Conservation (phyloP, 2,797 vertebrate species). For the Arctocebus calabarensis region DNA sequence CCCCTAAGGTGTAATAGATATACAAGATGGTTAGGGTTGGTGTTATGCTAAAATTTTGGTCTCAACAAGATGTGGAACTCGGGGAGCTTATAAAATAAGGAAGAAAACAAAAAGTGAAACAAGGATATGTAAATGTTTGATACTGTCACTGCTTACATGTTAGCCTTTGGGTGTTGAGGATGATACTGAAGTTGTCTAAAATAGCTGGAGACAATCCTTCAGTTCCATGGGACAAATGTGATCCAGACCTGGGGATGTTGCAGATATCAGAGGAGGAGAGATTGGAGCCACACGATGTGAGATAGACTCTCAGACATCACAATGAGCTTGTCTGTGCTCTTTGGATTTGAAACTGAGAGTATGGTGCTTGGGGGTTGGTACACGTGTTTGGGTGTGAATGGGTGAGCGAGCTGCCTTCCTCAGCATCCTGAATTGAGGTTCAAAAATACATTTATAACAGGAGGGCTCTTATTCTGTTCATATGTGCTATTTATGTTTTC, state of each 20-base stretch:
- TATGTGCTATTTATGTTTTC: neutral
- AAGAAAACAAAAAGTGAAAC: slow-evolving; percentile 1
- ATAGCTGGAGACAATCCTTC: slow-evolving; percentile 19
- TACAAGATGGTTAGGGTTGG: neutral
- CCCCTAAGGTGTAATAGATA: neutral
- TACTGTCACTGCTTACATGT: neutral
- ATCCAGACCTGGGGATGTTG: neutral
- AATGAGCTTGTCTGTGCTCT: neutral
- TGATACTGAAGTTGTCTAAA: slow-evolving; percentile 46
- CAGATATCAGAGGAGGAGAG: slow-evolving; percentile 23
- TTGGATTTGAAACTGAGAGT: slow-evolving; percentile 12
- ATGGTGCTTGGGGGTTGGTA: neutral
- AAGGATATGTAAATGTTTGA: neutral
- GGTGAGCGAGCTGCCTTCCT: neutral
- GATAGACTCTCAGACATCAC: neutral
- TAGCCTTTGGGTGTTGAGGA: slow-evolving; percentile 46
- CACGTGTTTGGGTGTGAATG: neutral
- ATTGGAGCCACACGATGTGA: slow-evolving; percentile 22
- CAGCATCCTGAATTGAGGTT: neutral
- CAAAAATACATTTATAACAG: neutral
- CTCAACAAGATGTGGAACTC: neutral
- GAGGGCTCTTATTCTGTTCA: neutral
- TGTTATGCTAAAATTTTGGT: neutral
- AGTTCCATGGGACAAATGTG: slow-evolving; percentile 62
- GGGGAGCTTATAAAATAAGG: neutral